Conservation (phyloP, 2,113 vertebrate species). For the Muntiacus muntjak region DNA sequence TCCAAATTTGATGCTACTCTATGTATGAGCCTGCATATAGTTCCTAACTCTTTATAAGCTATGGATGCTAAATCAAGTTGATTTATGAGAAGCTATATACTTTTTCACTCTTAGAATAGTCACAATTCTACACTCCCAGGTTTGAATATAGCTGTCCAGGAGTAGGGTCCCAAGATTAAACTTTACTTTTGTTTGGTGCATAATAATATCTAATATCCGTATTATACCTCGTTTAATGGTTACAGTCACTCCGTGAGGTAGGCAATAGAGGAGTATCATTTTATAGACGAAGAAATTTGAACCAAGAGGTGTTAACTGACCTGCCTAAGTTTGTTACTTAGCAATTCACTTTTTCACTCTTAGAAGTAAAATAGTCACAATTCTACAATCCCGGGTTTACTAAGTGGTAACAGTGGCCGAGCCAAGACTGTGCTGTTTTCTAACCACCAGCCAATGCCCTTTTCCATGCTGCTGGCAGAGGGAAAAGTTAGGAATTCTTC, state of each 20-base stretch:
- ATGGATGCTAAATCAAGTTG: background rate
- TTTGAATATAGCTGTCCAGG: background rate
- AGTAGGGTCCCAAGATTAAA: background rate
- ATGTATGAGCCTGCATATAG: background rate
- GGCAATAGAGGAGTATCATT: background rate
- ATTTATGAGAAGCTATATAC: background rate
- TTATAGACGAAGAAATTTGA: background rate
- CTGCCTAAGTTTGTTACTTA: background rate
- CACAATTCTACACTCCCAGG: background rate
- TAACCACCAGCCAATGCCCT: background rate
- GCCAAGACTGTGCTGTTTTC: background rate
- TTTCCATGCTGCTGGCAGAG: background rate
- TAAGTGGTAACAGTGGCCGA: background rate
- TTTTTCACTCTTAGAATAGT: background rate
- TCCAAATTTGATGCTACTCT: constrained; percentile 16
- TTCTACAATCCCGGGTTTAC: background rate
- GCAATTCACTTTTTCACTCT: background rate
- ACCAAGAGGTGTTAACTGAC: background rate
- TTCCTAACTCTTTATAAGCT: background rate
- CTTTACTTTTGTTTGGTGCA: background rate
- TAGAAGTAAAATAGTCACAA: background rate
- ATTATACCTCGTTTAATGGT: background rate
- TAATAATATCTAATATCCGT: background rate
- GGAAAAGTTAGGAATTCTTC: background rate
- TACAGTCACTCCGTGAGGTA: background rate